Evolutionary conservation across 2,113 vertebrate genomes (phyloP).

Genomic region (Anser brachyrhynchus): DNA sequence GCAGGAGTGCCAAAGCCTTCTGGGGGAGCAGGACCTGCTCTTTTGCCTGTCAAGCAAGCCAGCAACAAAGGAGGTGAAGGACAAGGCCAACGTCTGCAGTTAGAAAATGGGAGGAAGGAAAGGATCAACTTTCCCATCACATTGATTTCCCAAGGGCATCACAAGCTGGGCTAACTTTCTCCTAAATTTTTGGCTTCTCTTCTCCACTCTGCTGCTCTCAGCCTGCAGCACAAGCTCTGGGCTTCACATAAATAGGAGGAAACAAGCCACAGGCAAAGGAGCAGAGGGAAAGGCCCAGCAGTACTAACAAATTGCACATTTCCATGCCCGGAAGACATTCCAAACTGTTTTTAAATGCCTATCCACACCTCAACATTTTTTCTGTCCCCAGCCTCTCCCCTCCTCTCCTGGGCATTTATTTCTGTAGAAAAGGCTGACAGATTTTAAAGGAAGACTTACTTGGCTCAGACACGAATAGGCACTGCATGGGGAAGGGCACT

Average conservation of each 20-base stretch:
- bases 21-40: not conserved
- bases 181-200: not conserved
- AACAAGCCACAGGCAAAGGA: not conserved
- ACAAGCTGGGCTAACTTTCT: not conserved
- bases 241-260: not conserved
- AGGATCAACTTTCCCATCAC: not conserved
- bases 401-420: not conserved
- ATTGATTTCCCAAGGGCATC: not conserved
- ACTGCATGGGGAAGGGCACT: not conserved
- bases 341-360: not conserved
- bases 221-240: not conserved
- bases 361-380: not conserved
- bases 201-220: not conserved
- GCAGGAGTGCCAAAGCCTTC: not conserved
- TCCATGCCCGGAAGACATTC: not conserved
- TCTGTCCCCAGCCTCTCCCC: not conserved
- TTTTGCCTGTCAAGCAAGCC: not conserved
- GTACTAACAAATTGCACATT: not conserved
- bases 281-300: not conserved
- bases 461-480: not conserved
- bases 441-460: not conserved
- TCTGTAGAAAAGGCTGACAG: not conserved
- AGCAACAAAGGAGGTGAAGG: not conserved
- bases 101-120: not conserved
- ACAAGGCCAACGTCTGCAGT: not conserved